Conservation (phyloP, 2,888 invertebrate species). For the Microctonus aethiopoides region DNA sequence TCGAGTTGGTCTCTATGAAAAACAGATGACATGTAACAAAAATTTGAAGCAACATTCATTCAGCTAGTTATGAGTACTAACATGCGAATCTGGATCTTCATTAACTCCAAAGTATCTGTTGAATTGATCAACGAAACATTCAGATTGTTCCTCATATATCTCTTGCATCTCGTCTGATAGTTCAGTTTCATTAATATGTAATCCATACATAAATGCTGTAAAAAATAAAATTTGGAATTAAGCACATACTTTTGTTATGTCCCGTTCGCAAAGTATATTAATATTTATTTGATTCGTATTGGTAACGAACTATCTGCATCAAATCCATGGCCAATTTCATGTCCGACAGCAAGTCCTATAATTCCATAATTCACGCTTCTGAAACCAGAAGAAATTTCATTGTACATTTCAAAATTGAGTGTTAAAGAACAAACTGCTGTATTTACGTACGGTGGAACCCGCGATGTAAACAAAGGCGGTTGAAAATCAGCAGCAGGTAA, state of each 20-base stretch:
- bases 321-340: slow-evolving; percentile 35
- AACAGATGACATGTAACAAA: not conserved
- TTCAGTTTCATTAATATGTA: slow-evolving; percentile 6
- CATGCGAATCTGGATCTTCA: not conserved
- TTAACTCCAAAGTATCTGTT: slow-evolving; percentile 30
- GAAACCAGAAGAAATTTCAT: slow-evolving; percentile 45
- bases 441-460: slow-evolving; percentile 56
- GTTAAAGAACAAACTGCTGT: slow-evolving; percentile 53
- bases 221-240: not conserved
- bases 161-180: slow-evolving; percentile 27
- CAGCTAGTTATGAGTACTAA: not conserved
- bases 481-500: slow-evolving; percentile 39
- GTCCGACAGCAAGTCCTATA: slow-evolving; percentile 26
- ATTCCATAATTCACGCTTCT: slow-evolving; percentile 37
- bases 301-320: not conserved
- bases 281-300: slow-evolving; percentile 49
- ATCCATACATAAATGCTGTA: slow-evolving; percentile 26
- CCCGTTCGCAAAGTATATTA: not conserved
- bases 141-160: slow-evolving; percentile 36
- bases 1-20: not conserved
- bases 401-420: too few relatives aligned
- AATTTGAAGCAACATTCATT: not conserved
- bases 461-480: slow-evolving; percentile 38
- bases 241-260: not conserved
- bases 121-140: slow-evolving; percentile 45